These are phyloP conservation scores for Channa maculata DNA, from an alignment of 2,113 vertebrate species.

Conservation along the genomic window DNA sequence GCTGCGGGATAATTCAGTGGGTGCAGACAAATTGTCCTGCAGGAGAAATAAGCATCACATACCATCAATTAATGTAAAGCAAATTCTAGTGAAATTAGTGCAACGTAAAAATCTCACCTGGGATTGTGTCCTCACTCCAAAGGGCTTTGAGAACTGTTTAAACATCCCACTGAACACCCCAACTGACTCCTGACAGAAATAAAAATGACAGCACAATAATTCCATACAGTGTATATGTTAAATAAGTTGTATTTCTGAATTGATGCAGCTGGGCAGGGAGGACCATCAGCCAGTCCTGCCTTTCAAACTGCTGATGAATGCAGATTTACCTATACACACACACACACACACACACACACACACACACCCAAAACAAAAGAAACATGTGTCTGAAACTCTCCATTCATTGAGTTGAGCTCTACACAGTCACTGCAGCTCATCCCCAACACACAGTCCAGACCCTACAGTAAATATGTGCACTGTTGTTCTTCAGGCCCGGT, in stretches of 20 bases:
- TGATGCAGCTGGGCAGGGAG: background rate
- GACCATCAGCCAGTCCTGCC: conserved; percentile 5
- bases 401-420: background rate
- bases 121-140: conserved; percentile 34
- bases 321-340: conserved; percentile 1
- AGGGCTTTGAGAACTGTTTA: conserved; percentile 58
- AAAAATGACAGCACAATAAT: background rate
- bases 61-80: background rate
- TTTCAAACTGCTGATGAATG: conserved; percentile 43
- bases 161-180: conserved; percentile 64
- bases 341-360: background rate
- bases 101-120: conserved; percentile 45
- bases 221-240: background rate
- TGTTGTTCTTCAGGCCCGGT: too few species aligned
- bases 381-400: background rate
- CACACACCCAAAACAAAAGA: conserved; percentile 25
- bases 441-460: too few species aligned
- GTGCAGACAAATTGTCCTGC: conserved; percentile 51
- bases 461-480: too few species aligned
- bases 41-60: background rate
- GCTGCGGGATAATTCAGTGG: conserved; percentile 24
- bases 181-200: conserved; percentile 50
- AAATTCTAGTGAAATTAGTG: background rate
- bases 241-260: background rate
- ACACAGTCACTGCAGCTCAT: too few species aligned